Evolutionary conservation across 2,888 invertebrate species (phyloP), one percentile per base, ranked within the genome.

Genomic region (Phyllotreta cruciferae): DNA sequence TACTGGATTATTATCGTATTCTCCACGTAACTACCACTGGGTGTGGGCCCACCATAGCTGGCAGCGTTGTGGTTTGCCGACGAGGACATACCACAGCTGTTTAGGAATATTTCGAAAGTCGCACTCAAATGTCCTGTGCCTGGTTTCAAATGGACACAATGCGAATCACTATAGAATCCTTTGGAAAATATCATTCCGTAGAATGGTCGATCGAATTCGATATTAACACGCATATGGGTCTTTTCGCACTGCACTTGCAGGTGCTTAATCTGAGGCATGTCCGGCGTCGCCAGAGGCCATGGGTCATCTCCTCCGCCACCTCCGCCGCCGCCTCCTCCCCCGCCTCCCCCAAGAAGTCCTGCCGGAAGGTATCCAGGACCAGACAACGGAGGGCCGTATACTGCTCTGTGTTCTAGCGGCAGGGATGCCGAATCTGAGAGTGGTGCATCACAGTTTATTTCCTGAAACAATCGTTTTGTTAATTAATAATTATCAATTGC

Each of bases 161-260:
- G 93, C 0, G 91, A 85, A 77, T 96, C 95, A 77, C 93, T 93
- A 83, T 94, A 94, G 84, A 92, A 93, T 62, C 93, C 96, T 82
- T 96, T 96, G 66, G 94, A 94, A 84, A 96, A 96, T 78, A 96
- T 95, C 92, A 96, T 94, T 36, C 96, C 96, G 80, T 95, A 94
- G 83, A 96, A 96, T 9, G 96, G 95, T 52, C 95, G 87, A 80
- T 96, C 96, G 82, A 96, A 96, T 81, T 95, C 95, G 75, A 96
- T 93, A 81, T 94, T 94, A 60, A 96, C 96, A 56, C 95, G 86
- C 95, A 96, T 96, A 80, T 94, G 93, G 52, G 95, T 94, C 82
- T 96, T 96, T 82, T 96, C 96, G 82, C 96, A 96, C 80, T 96
- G 95, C 71, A 96, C 96, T 84, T 95, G 94, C 68, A 94, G 83